These are phyloP conservation scores for Hirtodrosophila alboralis DNA, from an alignment of 2,888 invertebrate genomes.

Conservation along the genomic window DNA sequence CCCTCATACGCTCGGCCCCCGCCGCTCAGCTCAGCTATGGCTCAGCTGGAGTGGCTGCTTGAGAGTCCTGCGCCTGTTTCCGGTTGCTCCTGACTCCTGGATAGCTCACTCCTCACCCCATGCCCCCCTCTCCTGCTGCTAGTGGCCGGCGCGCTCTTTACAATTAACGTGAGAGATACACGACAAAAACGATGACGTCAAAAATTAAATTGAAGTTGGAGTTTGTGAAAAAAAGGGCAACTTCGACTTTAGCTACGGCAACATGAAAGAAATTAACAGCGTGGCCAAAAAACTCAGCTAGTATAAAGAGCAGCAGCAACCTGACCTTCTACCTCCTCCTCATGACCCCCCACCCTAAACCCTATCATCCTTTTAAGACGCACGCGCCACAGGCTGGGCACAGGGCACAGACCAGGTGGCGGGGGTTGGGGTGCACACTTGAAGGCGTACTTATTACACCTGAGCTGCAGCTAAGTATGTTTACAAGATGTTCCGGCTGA, in stretches of 20 bases:
- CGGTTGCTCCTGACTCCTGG: neutral
- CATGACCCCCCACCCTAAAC: slow-evolving; percentile 5
- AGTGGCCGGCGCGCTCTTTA: slow-evolving; percentile 41
- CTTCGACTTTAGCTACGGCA: slow-evolving; percentile 20
- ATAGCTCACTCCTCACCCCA: too few species aligned
- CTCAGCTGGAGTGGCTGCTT: slow-evolving; percentile 46
- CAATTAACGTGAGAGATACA: slow-evolving; percentile 75
- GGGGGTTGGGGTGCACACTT: slow-evolving; percentile 50
- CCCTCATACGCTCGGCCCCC: neutral
- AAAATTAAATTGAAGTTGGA: slow-evolving; percentile 11
- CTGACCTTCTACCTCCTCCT: slow-evolving; percentile 37
- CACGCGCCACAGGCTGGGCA: slow-evolving; percentile 22
- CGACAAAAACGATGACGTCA: slow-evolving; percentile 42
- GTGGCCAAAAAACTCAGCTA: slow-evolving; percentile 56
- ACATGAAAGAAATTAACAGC: slow-evolving; percentile 76
- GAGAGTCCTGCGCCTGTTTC: slow-evolving; percentile 34
- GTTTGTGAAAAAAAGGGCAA: slow-evolving; percentile 26
- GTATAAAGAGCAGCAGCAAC: slow-evolving; percentile 22
- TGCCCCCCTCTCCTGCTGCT: neutral
- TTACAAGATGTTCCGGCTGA: slow-evolving; percentile 73
- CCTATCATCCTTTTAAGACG: too few species aligned
- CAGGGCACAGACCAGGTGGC: neutral
- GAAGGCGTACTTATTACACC: slow-evolving; percentile 74
- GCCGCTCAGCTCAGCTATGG: neutral
- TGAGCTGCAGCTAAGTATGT: slow-evolving; percentile 79